Base-by-base conservation (phyloP, 2,797 vertebrate genomes). In the Molossus alvarezi region DNA sequence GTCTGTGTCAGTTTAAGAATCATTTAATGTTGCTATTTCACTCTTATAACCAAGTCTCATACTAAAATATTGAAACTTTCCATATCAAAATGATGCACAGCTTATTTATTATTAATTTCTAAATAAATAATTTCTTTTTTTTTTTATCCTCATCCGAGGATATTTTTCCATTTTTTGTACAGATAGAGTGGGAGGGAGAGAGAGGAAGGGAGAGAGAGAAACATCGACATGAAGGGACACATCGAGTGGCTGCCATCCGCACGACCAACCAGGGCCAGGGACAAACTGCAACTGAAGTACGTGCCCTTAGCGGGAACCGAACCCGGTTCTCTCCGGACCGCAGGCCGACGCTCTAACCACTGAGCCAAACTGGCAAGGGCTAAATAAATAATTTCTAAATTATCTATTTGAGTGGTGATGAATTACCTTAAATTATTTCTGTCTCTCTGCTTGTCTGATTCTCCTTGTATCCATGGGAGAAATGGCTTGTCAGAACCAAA, bases 21-120 rank as follows among this genome's bases (percentile, higher is more conserved):
- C 25, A 45, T 62, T 71, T 93, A 79, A 53, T 65, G 1, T 67
- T 81, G 62, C 79, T 72, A 57, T 89, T 77, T 97, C 73, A 73
- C 58, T 83, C 25, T 57, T 86, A 23, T 45, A 91, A 94, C 17
- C 48, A 41, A 88, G 37, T 72, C 48, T 95, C 27, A 48, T 93
- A 27, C 27, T 77, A 9, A 81, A 93, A 82, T 91, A 69, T 29
- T 93, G 51, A 13, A 85, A 67, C 51, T 95, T 93, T 91, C 23
- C 27, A 51, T 80, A 57, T 76, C 55, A 55, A 94, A 94, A 64
- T 33, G 23, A 69, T 57, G 1, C 33, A 60, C 6, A 80, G 41
- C 17, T 93, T 58, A 75, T 86, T 93, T 94, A 65, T 71, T 79
- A 62, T 37, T 93, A 90, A 91, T 82, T 89, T 75, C 18, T 84